Conservation (phyloP, 35 echinoderm and acorn worm species). For the Lytechinus pictus region DNA sequence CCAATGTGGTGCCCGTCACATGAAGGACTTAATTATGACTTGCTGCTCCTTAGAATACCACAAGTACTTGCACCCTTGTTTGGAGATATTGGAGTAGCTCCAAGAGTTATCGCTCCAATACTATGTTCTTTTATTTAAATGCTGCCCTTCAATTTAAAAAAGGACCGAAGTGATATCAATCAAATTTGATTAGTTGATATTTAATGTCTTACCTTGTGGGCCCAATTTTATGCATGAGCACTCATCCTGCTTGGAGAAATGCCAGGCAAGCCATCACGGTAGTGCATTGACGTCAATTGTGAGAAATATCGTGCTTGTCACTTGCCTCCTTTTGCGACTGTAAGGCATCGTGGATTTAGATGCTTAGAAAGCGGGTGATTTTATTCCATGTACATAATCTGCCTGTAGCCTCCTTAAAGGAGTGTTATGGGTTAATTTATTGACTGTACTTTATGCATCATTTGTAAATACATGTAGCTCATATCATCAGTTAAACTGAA, state of each 20-base stretch:
- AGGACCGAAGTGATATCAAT: no score
- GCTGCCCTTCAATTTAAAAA: no score
- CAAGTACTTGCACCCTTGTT: neutral
- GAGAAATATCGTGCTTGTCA: no score
- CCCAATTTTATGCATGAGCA: no score
- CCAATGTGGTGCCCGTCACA: conserved; percentile 8
- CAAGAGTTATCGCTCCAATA: neutral
- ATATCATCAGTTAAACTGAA: conserved; percentile 16
- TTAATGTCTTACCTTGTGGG: no score
- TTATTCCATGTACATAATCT: conserved; percentile 35
- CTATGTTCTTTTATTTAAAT: neutral
- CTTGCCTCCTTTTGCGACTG: no score
- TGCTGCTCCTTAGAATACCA: neutral
- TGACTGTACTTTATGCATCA: neutral
- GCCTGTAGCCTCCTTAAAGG: conserved; percentile 16
- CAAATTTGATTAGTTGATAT: no score
- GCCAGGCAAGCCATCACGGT: no score
- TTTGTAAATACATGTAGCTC: neutral
- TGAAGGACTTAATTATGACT: neutral
- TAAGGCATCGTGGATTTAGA: no score
- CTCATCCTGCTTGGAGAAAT: no score
- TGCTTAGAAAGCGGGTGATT: neutral
- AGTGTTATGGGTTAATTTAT: conserved; percentile 15
- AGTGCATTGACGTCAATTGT: no score
- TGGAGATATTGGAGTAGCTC: neutral